phyloP scores from a whole-genome alignment of 2,797 vertebrate species.

The Carcharodon carcharias region DNA sequence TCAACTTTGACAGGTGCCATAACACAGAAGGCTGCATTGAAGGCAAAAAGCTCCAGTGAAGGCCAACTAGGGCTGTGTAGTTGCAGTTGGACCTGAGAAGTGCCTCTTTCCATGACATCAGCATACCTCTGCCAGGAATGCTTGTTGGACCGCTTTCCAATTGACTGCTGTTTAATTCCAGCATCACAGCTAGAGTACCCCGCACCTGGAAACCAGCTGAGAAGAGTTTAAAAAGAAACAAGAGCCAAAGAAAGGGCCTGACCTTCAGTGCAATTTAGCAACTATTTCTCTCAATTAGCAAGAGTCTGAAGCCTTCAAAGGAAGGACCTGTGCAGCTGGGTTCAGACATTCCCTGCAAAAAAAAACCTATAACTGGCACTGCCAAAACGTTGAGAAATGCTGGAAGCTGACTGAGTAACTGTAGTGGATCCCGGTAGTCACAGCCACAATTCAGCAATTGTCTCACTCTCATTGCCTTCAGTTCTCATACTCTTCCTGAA shows the following conservation, averaged over 20 bases:
- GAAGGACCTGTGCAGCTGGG: background rate
- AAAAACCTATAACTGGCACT: background rate
- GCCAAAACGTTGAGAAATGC: background rate
- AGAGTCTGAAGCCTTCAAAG: background rate
- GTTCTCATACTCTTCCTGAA: background rate
- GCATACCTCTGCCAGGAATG: constrained; percentile 52
- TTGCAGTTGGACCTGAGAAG: background rate
- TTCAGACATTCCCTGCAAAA: background rate
- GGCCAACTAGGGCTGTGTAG: background rate
- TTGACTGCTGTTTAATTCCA: constrained; percentile 49
- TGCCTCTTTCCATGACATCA: constrained; percentile 60
- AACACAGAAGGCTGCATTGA: background rate
- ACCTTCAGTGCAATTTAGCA: constrained; percentile 1
- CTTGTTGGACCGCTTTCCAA: constrained; percentile 53
- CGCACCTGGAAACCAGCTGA: constrained; percentile 58
- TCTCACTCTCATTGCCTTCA: background rate
- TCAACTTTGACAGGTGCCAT: constrained; percentile 18
- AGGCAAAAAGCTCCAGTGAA: background rate
- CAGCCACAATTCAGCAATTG: background rate
- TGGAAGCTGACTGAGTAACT: background rate
- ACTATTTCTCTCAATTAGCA: constrained; percentile 26
- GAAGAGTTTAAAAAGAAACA: constrained; percentile 47
- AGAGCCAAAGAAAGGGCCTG: constrained; percentile 45
- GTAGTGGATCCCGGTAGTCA: background rate
- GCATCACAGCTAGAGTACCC: constrained; percentile 49